A percentile compares a stretch with the other conserved stretches of the same genome.
phyloP scores from a whole-genome alignment of 2,113 vertebrate species.

The Albula glossodonta region DNA sequence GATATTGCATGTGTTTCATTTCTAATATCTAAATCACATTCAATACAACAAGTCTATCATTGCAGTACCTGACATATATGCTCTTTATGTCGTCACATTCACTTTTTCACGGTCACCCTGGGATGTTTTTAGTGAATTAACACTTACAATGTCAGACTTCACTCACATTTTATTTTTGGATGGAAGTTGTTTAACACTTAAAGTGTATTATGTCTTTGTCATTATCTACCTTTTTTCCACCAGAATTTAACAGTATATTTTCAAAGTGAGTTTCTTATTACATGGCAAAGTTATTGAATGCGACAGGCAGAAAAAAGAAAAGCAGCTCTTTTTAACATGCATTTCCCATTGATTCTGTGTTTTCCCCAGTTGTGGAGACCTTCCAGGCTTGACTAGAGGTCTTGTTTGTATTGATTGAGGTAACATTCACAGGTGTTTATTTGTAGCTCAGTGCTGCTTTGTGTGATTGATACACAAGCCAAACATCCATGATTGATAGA shows the following conservation, averaged over 20 bases:
- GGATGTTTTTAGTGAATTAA: too few species aligned
- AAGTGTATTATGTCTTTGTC: too few species aligned
- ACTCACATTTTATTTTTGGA: too few species aligned
- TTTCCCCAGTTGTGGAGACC: background rate
- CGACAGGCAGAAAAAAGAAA: background rate
- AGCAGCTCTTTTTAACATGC: background rate
- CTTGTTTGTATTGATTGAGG: conserved; percentile 12
- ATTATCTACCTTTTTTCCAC: too few species aligned
- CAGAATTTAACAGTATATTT: background rate
- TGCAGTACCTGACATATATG: too few species aligned
- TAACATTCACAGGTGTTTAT: conserved; percentile 17
- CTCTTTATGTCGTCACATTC: too few species aligned
- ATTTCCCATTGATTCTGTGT: conserved; percentile 1
- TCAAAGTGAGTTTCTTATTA: background rate
- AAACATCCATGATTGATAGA: background rate
- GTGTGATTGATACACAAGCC: background rate
- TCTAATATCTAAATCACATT: too few species aligned
- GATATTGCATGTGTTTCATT: too few species aligned
- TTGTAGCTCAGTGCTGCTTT: background rate
- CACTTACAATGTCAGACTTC: too few species aligned
- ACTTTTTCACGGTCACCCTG: too few species aligned
- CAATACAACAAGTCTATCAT: too few species aligned
- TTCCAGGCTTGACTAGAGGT: conserved; percentile 1
- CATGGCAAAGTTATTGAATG: background rate
- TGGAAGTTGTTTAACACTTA: too few species aligned